Base-by-base conservation (phyloP, 2,888 invertebrate genomes). In the Synergus umbraculus region DNA sequence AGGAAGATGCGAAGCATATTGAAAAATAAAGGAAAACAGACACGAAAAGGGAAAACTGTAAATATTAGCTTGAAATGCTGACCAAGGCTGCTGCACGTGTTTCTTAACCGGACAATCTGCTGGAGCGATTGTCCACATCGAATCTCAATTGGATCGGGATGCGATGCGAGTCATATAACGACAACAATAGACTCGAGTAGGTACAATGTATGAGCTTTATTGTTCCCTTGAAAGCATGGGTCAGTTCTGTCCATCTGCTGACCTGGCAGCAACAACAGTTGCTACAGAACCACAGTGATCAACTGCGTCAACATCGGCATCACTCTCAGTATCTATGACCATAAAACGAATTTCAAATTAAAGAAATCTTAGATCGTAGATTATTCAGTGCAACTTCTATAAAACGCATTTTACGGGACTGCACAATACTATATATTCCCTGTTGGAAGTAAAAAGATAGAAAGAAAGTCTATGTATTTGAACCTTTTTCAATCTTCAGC, bases 171-270 rank as follows among this genome's bases (percentile, higher is more conserved):
- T 82, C 83, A 84, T 84, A 84, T 82, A 81, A 80, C 82, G 83
- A 84, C 83, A 85, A 87, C 87, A 87, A 87, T 87, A 78, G 88
- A 84, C 84, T 82, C 83, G 80, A 79, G 85, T 86, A 89, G 88
- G 86, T 89, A 89, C 89, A 89, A 89, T 88, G 88, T 87, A 88
- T 85, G 88, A 87, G 88, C 84, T 89, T 91, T 90, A 90, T 91
- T 90, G 90, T 90, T 87, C 88, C 85, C 87, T 85, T 87, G 87
- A 90, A 89, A 88, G 88, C 89, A 83, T 84, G 84, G 90, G 91
- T 91, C 91, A 90, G 90, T 90, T 86, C 84, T 88, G 90, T 91
- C 90, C 91, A 91, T 91, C 91, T 91, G 91, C 91, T 91, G 90
- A 90, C 86, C 89, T 85, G 88, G 91, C 91, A 86, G 81, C 87